Evolutionary conservation across 2,113 vertebrate species (phyloP).

Genomic region (Solea solea): DNA sequence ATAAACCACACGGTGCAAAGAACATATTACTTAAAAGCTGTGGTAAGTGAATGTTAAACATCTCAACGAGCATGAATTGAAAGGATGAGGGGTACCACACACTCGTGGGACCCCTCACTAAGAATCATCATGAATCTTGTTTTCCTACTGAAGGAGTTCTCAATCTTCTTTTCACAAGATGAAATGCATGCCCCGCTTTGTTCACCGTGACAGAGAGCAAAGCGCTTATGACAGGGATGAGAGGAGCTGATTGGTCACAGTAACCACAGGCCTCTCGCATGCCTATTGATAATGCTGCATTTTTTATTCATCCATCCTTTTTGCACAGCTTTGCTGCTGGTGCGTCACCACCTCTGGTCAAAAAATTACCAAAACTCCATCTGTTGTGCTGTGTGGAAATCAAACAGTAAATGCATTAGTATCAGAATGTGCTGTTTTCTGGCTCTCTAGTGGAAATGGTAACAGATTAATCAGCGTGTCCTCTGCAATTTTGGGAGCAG

Average conservation of each 20-base stretch:
- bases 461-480: constrained; percentile 59
- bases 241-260: constrained; percentile 11
- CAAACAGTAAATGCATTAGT: constrained; percentile 27
- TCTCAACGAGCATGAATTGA: not conserved
- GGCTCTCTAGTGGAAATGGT: constrained; percentile 36
- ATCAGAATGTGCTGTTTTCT: constrained; percentile 32
- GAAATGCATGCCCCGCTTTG: constrained; percentile 35
- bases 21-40: not conserved
- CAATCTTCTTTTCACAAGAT: constrained; percentile 14
- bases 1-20: not conserved
- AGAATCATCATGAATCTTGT: not conserved
- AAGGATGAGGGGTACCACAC: too few species aligned
- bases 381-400: constrained; percentile 33
- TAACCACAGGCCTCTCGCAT: not conserved
- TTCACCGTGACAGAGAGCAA: constrained; percentile 26
- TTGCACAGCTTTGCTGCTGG: constrained; percentile 19
- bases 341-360: constrained; percentile 35
- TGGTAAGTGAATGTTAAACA: not conserved
- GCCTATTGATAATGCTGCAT: constrained; percentile 17
- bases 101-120: too few species aligned
- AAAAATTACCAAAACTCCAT: constrained; percentile 42
- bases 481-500: constrained; percentile 55
- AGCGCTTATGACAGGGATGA: constrained; percentile 34
- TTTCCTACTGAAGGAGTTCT: constrained; percentile 30
- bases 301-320: not conserved